Evolutionary conservation across 1,140 invertebrate genomes (phyloP).

Genomic region (Dendroctonus ponderosae): DNA sequence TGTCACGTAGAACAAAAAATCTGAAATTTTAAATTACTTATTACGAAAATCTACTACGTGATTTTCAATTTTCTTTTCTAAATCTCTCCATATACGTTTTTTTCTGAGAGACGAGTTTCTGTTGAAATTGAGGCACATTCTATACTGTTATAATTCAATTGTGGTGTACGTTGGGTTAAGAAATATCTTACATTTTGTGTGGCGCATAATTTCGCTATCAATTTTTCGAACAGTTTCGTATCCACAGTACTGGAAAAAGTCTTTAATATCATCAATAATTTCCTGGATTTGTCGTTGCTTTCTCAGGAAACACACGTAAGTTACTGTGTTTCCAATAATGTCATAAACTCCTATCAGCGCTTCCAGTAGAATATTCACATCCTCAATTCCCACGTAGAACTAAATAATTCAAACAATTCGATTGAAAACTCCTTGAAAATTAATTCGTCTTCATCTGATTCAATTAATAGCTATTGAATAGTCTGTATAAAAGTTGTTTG

Average conservation of each 20-base stretch:
- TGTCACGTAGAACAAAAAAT: slow-evolving; percentile 17
- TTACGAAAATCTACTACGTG: neutral
- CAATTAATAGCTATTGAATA: too few species aligned
- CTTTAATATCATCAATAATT: slow-evolving; percentile 20
- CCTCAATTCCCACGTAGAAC: slow-evolving; percentile 19
- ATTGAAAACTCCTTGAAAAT: neutral
- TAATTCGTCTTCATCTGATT: too few species aligned
- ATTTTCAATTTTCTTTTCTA: neutral
- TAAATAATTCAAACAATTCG: slow-evolving; percentile 1
- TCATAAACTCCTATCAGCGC: slow-evolving; percentile 16
- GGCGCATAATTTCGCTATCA: slow-evolving; percentile 5
- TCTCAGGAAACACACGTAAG: slow-evolving; percentile 12
- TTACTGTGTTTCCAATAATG: slow-evolving; percentile 11
- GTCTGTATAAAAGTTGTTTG: too few species aligned
- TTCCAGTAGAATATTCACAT: slow-evolving; percentile 13
- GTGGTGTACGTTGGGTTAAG: too few species aligned
- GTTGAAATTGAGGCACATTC: too few species aligned
- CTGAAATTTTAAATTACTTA: slow-evolving; percentile 11
- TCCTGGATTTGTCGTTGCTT: slow-evolving; percentile 16
- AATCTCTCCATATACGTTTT: too few species aligned
- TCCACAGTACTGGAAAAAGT: slow-evolving; percentile 15
- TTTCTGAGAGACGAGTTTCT: too few species aligned
- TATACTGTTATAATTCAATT: too few species aligned
- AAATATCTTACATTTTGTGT: slow-evolving; percentile 24
- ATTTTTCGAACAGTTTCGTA: slow-evolving; percentile 7